Conservation (phyloP, 2,113 vertebrate genomes). For the Cynoglossus semilaevis region DNA sequence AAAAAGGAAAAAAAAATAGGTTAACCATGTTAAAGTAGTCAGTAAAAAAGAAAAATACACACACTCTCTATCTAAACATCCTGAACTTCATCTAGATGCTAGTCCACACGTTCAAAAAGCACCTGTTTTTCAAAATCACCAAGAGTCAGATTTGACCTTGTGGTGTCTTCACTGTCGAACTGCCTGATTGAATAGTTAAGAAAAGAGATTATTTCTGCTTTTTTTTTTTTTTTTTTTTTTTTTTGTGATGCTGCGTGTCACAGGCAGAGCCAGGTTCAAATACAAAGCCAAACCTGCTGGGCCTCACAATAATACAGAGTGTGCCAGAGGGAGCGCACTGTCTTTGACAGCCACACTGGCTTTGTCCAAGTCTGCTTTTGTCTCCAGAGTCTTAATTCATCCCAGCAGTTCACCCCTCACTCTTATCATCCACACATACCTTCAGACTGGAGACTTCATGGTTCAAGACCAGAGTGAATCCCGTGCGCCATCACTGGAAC, state of each 20-base stretch:
- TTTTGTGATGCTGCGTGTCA: slow-evolving; percentile 11
- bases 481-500: slow-evolving; percentile 60
- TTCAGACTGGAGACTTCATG: slow-evolving; percentile 67
- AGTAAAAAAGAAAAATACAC: background rate
- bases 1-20: slow-evolving; percentile 13
- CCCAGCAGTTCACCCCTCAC: slow-evolving; percentile 4
- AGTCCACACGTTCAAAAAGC: too few species aligned
- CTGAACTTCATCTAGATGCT: too few species aligned
- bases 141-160: background rate
- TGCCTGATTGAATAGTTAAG: background rate
- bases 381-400: slow-evolving; percentile 31
- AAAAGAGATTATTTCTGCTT: background rate
- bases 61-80: background rate
- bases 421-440: slow-evolving; percentile 51
- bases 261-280: slow-evolving; percentile 43
- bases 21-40: background rate
- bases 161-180: background rate
- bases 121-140: background rate
- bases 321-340: slow-evolving; percentile 60
- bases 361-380: slow-evolving; percentile 49
- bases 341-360: slow-evolving; percentile 15
- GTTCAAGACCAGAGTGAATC: slow-evolving; percentile 61
- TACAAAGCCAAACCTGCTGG: slow-evolving; percentile 43
- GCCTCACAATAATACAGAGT: slow-evolving; percentile 57
- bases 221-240: slow-evolving; percentile 38